Percentiles rank a stretch among this genome's conserved stretches.
Evolutionary conservation across 37 sponge, comb jelly and placozoan species (phyloP).

Genomic region (Dysidea cf. avara): DNA sequence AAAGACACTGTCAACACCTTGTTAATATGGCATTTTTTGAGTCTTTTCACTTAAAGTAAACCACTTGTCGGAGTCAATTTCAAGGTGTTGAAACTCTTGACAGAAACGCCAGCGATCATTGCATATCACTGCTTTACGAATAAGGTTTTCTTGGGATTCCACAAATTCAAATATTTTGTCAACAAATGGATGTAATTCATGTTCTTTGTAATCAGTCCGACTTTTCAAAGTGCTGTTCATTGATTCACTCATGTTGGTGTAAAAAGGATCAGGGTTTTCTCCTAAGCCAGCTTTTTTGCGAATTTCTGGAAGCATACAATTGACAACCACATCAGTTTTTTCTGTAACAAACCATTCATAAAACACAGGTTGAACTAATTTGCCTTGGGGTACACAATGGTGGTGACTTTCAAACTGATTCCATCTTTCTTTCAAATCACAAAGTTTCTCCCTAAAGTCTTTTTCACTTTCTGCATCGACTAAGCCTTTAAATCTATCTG

Average conservation of each 20-base stretch:
- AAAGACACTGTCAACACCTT: too few relatives aligned
- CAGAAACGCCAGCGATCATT: not conserved
- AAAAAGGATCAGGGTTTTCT: too few relatives aligned
- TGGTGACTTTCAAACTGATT: not conserved
- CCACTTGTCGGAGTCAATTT: not conserved
- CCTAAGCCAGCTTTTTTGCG: too few relatives aligned
- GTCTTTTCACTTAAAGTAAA: too few relatives aligned
- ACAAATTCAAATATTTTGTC: not conserved
- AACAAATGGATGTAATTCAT: not conserved
- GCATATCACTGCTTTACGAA: not conserved
- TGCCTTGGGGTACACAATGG: not conserved
- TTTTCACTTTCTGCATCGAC: conserved; percentile 6
- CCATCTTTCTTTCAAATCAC: not conserved
- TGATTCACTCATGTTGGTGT: too few relatives aligned
- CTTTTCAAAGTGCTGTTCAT: too few relatives aligned
- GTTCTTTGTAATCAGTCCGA: not conserved
- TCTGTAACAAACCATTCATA: too few relatives aligned
- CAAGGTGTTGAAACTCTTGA: not conserved
- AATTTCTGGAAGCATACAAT: too few relatives aligned
- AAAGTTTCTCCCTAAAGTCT: not conserved
- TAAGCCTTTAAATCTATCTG: conserved; percentile 11
- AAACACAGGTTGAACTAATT: not conserved
- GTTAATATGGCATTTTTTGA: too few relatives aligned
- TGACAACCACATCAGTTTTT: too few relatives aligned
- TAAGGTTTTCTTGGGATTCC: not conserved